phyloP scores from a whole-genome alignment of 2,797 vertebrate species.

The Oryzias sinensis region DNA sequence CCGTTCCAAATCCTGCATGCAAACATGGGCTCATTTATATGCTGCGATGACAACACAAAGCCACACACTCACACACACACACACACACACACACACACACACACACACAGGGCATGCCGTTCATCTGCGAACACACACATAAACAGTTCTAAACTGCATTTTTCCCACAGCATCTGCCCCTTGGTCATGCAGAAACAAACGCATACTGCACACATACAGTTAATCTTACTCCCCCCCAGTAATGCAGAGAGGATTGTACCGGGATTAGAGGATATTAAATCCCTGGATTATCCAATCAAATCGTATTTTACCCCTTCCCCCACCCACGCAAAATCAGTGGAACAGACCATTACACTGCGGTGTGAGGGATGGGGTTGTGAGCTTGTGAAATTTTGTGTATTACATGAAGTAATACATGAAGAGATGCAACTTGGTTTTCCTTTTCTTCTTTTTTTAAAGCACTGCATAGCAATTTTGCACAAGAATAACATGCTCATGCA shows the following conservation, averaged over 20 bases:
- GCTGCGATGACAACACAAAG: slow-evolving; percentile 37
- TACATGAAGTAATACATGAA: slow-evolving; percentile 41
- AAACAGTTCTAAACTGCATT: slow-evolving; percentile 22
- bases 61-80: background rate
- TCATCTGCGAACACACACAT: slow-evolving; percentile 15
- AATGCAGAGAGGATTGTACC: slow-evolving; percentile 79
- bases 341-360: slow-evolving; percentile 64
- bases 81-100: slow-evolving; percentile 20
- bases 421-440: slow-evolving; percentile 35
- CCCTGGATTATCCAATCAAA: slow-evolving; percentile 87
- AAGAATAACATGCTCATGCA: slow-evolving; percentile 22
- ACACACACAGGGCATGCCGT: slow-evolving; percentile 19
- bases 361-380: slow-evolving; percentile 30
- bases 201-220: slow-evolving; percentile 68
- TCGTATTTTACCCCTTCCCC: slow-evolving; percentile 73
- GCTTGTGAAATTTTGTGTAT: slow-evolving; percentile 37
- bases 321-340: slow-evolving; percentile 64
- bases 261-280: slow-evolving; percentile 84
- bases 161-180: slow-evolving; percentile 29
- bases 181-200: slow-evolving; percentile 55
- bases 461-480: slow-evolving; percentile 11
- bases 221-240: slow-evolving; percentile 76
- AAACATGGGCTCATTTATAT: slow-evolving; percentile 55
- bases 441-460: slow-evolving; percentile 35
- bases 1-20: slow-evolving; percentile 47